A percentile compares a stretch with the other conserved stretches of the same genome.
These are phyloP conservation scores for Gobius niger DNA, from an alignment of 2,113 vertebrate genomes.

Conservation along the genomic window DNA sequence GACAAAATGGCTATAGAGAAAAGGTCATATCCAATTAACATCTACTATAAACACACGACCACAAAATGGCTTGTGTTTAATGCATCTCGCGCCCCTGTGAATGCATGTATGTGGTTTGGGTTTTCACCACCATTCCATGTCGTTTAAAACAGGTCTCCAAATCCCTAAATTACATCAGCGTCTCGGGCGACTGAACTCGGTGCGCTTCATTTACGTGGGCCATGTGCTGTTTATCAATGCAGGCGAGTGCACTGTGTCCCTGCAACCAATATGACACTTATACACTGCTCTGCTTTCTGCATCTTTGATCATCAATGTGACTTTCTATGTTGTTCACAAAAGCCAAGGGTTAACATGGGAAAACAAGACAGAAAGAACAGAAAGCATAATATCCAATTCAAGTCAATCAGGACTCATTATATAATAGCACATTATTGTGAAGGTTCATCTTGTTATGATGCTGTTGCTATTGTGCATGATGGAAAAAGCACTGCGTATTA, in stretches of 20 bases:
- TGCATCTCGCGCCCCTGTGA: no score
- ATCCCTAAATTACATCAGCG: neutral
- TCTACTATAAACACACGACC: no score
- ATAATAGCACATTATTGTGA: conserved; percentile 20
- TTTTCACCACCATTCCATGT: neutral
- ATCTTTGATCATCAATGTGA: conserved; percentile 21
- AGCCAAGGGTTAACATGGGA: conserved; percentile 41
- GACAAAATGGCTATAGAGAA: no score
- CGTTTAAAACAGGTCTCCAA: neutral
- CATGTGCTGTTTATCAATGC: neutral
- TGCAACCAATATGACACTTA: neutral
- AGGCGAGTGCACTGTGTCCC: neutral
- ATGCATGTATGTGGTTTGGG: no score
- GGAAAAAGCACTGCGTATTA: neutral
- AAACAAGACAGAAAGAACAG: conserved; percentile 11
- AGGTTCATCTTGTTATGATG: neutral
- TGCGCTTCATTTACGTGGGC: neutral
- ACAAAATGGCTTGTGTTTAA: no score
- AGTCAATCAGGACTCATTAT: conserved; percentile 37
- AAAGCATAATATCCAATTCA: conserved; percentile 45
- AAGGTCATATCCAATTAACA: no score
- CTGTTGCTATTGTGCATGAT: neutral
- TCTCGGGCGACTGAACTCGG: neutral
- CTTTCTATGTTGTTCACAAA: conserved; percentile 17
- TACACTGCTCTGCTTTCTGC: conserved; percentile 13